These are phyloP conservation scores for Pterostichus madidus DNA, from an alignment of 2,888 invertebrate genomes.

Conservation along the genomic window DNA sequence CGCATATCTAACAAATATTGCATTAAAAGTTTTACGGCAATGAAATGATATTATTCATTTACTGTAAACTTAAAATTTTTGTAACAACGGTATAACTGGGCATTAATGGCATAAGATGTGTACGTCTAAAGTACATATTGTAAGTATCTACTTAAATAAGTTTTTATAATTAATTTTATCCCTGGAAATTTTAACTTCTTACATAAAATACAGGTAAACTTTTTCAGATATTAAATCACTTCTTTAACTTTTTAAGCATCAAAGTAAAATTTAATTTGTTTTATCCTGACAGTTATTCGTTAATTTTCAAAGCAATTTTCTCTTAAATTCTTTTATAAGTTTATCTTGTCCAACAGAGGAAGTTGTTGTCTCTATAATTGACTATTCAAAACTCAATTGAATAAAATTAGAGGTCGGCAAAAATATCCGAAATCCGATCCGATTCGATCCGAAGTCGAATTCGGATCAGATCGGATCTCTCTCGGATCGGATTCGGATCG, in stretches of 20 bases:
- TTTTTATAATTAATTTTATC: slow-evolving; percentile 4
- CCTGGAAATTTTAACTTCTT: neutral
- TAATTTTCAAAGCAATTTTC: slow-evolving; percentile 23
- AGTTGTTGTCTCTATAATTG: neutral
- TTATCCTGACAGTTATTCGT: neutral
- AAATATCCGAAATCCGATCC: too few species aligned
- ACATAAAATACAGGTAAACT: slow-evolving; percentile 4
- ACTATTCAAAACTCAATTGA: neutral
- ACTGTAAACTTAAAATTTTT: too few species aligned
- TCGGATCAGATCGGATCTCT: too few species aligned
- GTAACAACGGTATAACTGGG: too few species aligned
- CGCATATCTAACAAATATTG: too few species aligned
- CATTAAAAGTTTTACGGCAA: too few species aligned
- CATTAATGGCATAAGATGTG: too few species aligned
- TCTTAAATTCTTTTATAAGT: neutral
- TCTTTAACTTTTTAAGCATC: slow-evolving; percentile 18
- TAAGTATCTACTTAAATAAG: neutral
- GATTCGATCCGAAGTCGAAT: too few species aligned
- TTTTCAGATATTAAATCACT: slow-evolving; percentile 11
- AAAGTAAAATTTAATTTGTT: slow-evolving; percentile 23
- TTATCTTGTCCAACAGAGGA: neutral
- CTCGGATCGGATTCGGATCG: too few species aligned
- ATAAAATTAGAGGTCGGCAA: too few species aligned
- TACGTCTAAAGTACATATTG: too few species aligned
- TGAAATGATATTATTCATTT: too few species aligned